Base-by-base conservation (phyloP, 2,797 vertebrate genomes). In the Cossypha niveicapilla region DNA sequence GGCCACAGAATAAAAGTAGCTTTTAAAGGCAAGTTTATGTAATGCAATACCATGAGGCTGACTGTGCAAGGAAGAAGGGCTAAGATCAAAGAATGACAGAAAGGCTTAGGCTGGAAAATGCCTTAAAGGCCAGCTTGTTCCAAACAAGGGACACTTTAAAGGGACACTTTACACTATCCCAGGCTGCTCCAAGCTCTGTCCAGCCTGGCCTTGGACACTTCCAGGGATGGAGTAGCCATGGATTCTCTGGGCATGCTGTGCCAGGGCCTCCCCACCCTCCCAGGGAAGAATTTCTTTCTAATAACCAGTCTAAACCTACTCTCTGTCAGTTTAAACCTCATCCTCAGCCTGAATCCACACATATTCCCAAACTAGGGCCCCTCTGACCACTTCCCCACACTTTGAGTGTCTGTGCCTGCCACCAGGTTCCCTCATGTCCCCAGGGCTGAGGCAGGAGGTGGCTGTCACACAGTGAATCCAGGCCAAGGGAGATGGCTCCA, bases 331-430 rank as follows among this genome's bases (percentile, higher is more conserved):
- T 44, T 18, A 62, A 30, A 62, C 39, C 74, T 39, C 32, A 65
- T 51, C 30, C 66, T 81, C 54, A 61, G 39, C 56, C 28, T 7
- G 22, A 72, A 77, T 6, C 41, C 27, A 27, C n/a, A 11, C 2
- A 0, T 9, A 37, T 60, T 32, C 53, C 86, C 50, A 53, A 80
- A 60, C 7, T 8, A 37, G 11, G 30, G 42, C 48, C 32, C 5
- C 16, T 51, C 16, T 32, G 42, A 23, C 12, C 34, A 17, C 34
- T 23, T 60, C 37, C 16, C 18, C 2, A 1, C 9, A 9, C 6
- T 71, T 5, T 0, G 18, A 62, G 47, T 0, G 0, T 24, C 2
- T 34, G 30, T n/a, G 35, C 6, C 37, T 79, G 66, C 41, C 70
- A 25, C 11, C 53, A 67, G 53, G 44, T 17, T n/a, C 30, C 27